These are phyloP conservation scores for Apostichopus californicus DNA, from an alignment of 35 echinoderm and acorn worm genomes.

Conservation along the genomic window DNA sequence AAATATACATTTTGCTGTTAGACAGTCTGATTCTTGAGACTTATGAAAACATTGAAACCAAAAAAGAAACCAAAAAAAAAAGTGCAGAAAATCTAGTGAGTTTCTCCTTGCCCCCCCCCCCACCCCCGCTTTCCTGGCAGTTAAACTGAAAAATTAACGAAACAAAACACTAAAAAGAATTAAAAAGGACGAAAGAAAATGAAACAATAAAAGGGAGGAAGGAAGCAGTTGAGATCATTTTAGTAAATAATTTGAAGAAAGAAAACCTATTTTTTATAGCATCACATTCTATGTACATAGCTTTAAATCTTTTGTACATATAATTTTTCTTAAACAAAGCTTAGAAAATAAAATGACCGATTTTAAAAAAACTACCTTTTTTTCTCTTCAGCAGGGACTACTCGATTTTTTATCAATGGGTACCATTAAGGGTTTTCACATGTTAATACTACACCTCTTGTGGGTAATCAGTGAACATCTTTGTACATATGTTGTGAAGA, in stretches of 20 bases:
- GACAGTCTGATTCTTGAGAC: slow-evolving; percentile 10
- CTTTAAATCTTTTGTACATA: slow-evolving; percentile 29
- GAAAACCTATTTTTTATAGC: not conserved
- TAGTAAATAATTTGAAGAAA: not conserved
- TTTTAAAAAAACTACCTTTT: not conserved
- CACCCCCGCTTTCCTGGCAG: not conserved
- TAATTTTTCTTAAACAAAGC: not conserved
- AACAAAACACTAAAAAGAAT: not conserved
- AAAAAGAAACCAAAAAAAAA: not conserved
- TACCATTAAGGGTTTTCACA: too few species aligned
- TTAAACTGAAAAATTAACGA: slow-evolving; percentile 1
- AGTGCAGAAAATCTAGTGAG: not conserved
- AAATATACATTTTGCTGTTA: slow-evolving; percentile 46
- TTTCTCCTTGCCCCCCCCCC: too few species aligned
- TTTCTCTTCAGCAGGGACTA: too few species aligned
- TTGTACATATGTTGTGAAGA: too few species aligned
- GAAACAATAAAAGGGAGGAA: not conserved
- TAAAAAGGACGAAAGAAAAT: not conserved
- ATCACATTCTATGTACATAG: slow-evolving; percentile 42
- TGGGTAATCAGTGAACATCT: too few species aligned
- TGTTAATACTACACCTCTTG: too few species aligned
- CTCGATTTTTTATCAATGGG: too few species aligned
- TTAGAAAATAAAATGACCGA: not conserved
- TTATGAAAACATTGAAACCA: not conserved
- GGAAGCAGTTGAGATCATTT: not conserved